Evolutionary conservation across 1,140 invertebrate species (phyloP).

Genomic region (Samia ricini): DNA sequence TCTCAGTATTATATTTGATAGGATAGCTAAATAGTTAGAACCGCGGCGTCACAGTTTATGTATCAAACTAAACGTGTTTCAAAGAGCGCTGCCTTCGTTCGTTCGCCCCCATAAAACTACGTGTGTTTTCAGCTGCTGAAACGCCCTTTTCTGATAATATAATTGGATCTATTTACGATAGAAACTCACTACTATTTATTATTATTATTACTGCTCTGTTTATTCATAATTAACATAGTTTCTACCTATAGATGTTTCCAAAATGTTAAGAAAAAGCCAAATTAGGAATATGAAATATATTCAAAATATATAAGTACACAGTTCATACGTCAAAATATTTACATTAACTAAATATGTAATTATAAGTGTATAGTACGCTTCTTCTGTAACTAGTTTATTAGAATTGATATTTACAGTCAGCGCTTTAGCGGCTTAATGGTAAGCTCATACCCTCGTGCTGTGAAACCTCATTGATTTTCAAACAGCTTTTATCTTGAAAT

Average conservation of each 20-base stretch:
- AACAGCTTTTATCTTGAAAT: conserved; percentile 33
- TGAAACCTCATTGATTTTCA: conserved; percentile 40
- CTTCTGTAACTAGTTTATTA: too few species aligned
- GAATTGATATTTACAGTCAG: conserved; percentile 1
- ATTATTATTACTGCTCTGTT: too few species aligned
- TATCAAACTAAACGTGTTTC: conserved; percentile 19
- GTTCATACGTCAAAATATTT: too few species aligned
- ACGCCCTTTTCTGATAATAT: background rate
- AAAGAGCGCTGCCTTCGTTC: conserved; percentile 26
- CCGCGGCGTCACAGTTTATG: conserved; percentile 14
- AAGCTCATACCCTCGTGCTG: conserved; percentile 15
- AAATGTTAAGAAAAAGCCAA: too few species aligned
- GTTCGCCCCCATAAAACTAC: conserved; percentile 10
- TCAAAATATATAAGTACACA: too few species aligned
- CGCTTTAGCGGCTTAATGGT: conserved; percentile 24
- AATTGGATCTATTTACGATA: background rate
- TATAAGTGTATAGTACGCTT: too few species aligned
- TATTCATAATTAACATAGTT: too few species aligned
- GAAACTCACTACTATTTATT: too few species aligned
- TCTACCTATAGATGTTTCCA: too few species aligned
- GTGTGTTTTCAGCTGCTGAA: conserved; percentile 15
- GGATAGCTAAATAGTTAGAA: background rate
- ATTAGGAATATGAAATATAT: too few species aligned
- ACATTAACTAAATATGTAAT: too few species aligned
- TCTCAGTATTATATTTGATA: background rate